Base-by-base conservation (phyloP, 1,140 invertebrate genomes). In the Drosophila navojoa region DNA sequence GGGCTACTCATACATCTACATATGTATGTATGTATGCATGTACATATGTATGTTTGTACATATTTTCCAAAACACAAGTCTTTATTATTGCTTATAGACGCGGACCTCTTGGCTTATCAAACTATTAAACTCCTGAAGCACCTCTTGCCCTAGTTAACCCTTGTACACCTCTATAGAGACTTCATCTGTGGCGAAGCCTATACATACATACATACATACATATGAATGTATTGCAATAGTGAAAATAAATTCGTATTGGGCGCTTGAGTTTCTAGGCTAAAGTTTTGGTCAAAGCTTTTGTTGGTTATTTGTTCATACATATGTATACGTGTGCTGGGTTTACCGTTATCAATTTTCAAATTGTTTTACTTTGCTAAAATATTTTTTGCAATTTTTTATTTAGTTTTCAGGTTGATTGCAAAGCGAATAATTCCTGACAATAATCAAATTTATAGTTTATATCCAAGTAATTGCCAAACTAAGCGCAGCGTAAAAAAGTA, bases 61-160 rank as follows among this genome's bases (percentile, higher is more conserved):
- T 87, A 89, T 98, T 96, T 1, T 84, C 92, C 27, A 97, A 98
- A 93, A 97, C 97, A 99, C 85, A 99, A 95, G 92, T 99, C 98
- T 0, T 97, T 93, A 59, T 94, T 93, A 67, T 95, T 92, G 92
- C 1, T 94, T 93, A 72, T 98, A 97, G 0, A 98, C 79, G 49
- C 98, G 92, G 45, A 98, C 94, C 5, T 96, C 94, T 93, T 98
- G 96, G 29, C 95, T 96, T 0, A 97, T 92, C 96, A 97, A 99
- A 29, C 96, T 93, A 47, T 93, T 94, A 75, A 95, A 95, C 27
- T 90, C 91, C 86, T 98, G 96, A 76, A 97, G 96, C n/a, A 98
- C 93, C 93, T 99, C 98, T 47, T 96, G 93, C 0, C 98, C 95
- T 4, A 97, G 66, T 0, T 93, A 76, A 3, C 97, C 97, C 94